Evolutionary conservation across 1,140 invertebrate genomes (phyloP), one percentile per base, ranked within the genome.

Genomic region (Megathymus violae): DNA sequence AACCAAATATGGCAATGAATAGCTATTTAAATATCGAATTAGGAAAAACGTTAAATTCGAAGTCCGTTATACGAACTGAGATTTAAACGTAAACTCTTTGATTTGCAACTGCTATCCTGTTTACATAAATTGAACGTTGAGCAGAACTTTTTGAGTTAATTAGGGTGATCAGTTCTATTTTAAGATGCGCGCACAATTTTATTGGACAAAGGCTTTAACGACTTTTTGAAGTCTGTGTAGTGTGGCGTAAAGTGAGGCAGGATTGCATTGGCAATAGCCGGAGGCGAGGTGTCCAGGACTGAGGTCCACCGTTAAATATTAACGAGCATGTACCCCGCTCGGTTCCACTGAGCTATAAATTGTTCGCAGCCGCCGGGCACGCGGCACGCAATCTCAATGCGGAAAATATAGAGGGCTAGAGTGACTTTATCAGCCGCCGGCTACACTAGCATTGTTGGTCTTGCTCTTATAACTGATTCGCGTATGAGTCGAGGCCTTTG

Each of bases 311-410:
- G 81, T 80, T 82, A 85, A 88, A 85, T 84, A 87, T 84, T 81
- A 84, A 88, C 79, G 65, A 79, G 78, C 62, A 70, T 75, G 71
- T 82, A 79, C 67, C 72, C 67, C 66, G 67, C 67, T 68, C 74
- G 74, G 81, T 74, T 82, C 73, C 71, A 77, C 64, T 76, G 71
- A 66, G 78, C 79, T 85, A 88, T 88, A 90, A 90, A 90, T 88
- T 84, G 85, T 78, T 69, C 69, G 74, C 69, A 73, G 84, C 85
- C 85, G 75, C 63, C 73, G 84, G 87, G 84, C 85, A 80, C 79
- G 78, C 69, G 78, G 82, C 86, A 89, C 84, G 85, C 88, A 88
- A 87, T 79, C 82, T 80, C 81, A 85, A 90, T 82, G 83, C 85
- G 88, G 88, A 88, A 90, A 88, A 82, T 86, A 82, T 84, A 82